Base-by-base conservation (phyloP, 2,797 vertebrate genomes). In the Avahi laniger region DNA sequence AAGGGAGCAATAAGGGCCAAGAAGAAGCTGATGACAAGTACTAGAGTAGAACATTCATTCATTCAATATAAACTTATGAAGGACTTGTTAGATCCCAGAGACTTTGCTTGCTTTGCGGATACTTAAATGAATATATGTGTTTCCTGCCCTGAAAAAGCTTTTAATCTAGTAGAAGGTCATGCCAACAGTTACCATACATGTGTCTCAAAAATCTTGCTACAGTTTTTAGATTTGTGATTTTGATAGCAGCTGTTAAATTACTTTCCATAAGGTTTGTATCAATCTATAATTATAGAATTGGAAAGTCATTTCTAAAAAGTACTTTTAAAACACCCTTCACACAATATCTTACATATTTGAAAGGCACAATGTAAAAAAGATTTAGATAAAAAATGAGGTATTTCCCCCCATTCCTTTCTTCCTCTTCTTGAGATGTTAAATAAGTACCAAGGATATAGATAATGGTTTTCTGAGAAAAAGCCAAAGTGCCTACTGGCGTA, bases 181-280 rank as follows among this genome's bases (percentile, higher is more conserved):
- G 20, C 1, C 57, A 75, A 57, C 8, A 82, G 57, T 84, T 48
- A 75, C 1, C 67, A 57, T 33, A 54, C 6, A 78, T 61, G 9
- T 72, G 33, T 59, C 57, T 82, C 48, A 57, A 65, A 89, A 86
- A 26, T 83, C 75, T 89, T 84, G 35, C 24, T n/a, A 54, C 6
- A 89, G 54, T 69, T 79, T 88, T 83, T 48, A 96, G 48, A 86
- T 95, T 84, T 79, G 67, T 69, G 35, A 72, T 80, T 85, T 84
- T 90, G 48, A 78, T 50, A 84, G 46, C 33, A 30, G 2, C 59
- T 94, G 72, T n/a, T 95, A 65, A 84, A 59, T 72, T 85, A 72
- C 17, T 90, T 95, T 93, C 35, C 57, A 43, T 59, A 63, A 76
- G 5, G 26, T 70, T 73, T 69, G 78, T 63, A 65, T 10, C 50